A percentile compares a stretch with the other conserved stretches of the same genome.
These are phyloP conservation scores for Cremastobaeus sp. DNA, from an alignment of 2,888 invertebrate species.

Conservation along the genomic window DNA sequence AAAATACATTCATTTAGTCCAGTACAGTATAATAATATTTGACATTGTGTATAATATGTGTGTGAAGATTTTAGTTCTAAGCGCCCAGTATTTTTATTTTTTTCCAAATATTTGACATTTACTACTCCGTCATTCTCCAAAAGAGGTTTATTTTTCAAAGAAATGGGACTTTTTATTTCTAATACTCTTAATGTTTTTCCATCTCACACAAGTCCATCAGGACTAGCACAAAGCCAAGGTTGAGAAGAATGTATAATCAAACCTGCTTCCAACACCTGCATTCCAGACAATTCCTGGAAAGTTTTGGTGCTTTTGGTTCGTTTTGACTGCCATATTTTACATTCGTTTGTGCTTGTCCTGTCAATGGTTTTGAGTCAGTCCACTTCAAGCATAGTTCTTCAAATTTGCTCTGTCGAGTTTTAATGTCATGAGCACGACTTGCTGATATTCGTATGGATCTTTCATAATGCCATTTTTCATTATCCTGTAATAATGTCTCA, in stretches of 20 bases:
- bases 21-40: conserved; percentile 14
- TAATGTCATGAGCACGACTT: conserved; percentile 30
- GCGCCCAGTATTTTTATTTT: background rate
- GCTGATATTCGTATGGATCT: conserved; percentile 17
- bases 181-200: conserved; percentile 9
- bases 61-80: conserved; percentile 14
- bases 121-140: conserved; percentile 10
- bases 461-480: conserved; percentile 24
- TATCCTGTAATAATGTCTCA: conserved; percentile 16
- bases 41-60: conserved; percentile 16
- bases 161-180: conserved; percentile 23
- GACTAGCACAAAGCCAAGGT: too few species aligned
- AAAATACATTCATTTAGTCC: conserved; percentile 10
- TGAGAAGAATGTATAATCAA: too few species aligned
- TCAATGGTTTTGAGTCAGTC: conserved; percentile 9
- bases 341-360: conserved; percentile 14
- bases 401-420: conserved; percentile 14
- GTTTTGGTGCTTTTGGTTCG: conserved; percentile 12
- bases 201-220: conserved; percentile 25
- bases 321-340: conserved; percentile 16
- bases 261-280: too few species aligned
- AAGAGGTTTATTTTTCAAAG: conserved; percentile 13
- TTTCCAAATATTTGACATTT: conserved; percentile 10
- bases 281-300: conserved; percentile 12
- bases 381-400: conserved; percentile 5